phyloP scores from a whole-genome alignment of 2,888 invertebrate genomes.

The Stenotaenia linearis region DNA sequence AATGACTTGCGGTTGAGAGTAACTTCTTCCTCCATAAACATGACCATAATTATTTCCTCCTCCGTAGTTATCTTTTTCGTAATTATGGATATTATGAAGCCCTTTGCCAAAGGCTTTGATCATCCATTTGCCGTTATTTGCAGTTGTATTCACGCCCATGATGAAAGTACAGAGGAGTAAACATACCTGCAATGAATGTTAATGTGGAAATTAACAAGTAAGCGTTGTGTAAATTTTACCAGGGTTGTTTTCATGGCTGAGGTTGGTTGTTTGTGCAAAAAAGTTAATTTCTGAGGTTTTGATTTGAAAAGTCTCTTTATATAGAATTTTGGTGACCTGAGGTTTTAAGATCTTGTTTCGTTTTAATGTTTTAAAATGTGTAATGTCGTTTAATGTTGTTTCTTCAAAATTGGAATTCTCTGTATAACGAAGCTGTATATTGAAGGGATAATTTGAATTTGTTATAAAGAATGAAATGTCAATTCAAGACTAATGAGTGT shows the following conservation, averaged over 20 bases:
- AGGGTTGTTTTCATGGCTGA: background rate
- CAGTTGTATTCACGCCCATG: background rate
- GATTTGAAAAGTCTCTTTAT: background rate
- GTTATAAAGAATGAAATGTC: background rate
- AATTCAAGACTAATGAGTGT: background rate
- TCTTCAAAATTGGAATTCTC: no score
- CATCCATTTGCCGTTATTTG: background rate
- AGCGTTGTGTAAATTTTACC: background rate
- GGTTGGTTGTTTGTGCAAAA: background rate
- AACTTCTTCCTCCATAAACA: background rate
- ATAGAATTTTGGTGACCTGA: background rate
- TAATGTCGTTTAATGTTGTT: no score
- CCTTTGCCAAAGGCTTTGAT: background rate
- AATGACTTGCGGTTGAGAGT: background rate
- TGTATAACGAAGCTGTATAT: no score
- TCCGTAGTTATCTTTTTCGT: background rate
- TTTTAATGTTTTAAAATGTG: background rate
- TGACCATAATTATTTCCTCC: background rate
- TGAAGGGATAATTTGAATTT: background rate
- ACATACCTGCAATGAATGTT: background rate
- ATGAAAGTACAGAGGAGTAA: background rate
- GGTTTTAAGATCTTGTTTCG: background rate
- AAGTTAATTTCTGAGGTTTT: background rate
- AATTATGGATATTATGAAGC: background rate
- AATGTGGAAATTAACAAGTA: background rate